Evolutionary conservation across 30 jellyfish, hydroid and myxozoan species (phyloP).

Genomic region (Clytia hemisphaerica): DNA sequence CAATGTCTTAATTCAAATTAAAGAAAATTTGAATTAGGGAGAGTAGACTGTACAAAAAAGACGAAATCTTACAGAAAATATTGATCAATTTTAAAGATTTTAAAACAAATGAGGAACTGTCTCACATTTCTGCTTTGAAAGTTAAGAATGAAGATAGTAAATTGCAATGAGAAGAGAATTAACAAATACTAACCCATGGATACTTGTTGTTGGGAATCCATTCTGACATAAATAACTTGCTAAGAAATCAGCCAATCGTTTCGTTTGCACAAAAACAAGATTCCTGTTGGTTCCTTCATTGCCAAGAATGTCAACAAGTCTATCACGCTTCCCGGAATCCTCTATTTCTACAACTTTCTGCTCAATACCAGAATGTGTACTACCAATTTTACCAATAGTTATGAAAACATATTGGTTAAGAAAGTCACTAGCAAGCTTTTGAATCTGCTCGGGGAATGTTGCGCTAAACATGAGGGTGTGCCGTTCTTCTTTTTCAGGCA

Average conservation of each 20-base stretch:
- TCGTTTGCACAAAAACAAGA: conserved; percentile 84
- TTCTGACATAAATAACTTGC: conserved; percentile 90
- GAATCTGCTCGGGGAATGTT: conserved; percentile 90
- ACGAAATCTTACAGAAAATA: too few species aligned
- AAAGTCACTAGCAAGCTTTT: conserved; percentile 72
- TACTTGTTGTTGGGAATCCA: conserved; percentile 83
- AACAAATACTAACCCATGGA: conserved; percentile 55
- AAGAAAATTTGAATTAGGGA: too few species aligned
- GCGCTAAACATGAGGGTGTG: conserved; percentile 96
- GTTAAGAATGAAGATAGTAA: too few species aligned
- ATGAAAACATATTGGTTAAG: conserved; percentile 66
- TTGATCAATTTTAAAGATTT: too few species aligned
- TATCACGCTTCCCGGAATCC: conserved; percentile 66
- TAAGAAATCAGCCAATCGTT: conserved; percentile 82
- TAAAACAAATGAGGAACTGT: too few species aligned
- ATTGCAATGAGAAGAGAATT: too few species aligned
- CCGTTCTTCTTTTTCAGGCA: conserved; percentile 84
- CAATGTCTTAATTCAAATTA: too few species aligned
- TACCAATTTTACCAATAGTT: conserved; percentile 91
- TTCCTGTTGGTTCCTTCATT: conserved; percentile 65
- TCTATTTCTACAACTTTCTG: conserved; percentile 70
- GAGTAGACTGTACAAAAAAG: too few species aligned
- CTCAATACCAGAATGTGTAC: conserved; percentile 75
- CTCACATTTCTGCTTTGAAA: too few species aligned
- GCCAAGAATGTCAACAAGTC: conserved; percentile 60